Evolutionary conservation across 2,888 invertebrate species (phyloP).

Genomic region (Iphiclides podalirius): DNA sequence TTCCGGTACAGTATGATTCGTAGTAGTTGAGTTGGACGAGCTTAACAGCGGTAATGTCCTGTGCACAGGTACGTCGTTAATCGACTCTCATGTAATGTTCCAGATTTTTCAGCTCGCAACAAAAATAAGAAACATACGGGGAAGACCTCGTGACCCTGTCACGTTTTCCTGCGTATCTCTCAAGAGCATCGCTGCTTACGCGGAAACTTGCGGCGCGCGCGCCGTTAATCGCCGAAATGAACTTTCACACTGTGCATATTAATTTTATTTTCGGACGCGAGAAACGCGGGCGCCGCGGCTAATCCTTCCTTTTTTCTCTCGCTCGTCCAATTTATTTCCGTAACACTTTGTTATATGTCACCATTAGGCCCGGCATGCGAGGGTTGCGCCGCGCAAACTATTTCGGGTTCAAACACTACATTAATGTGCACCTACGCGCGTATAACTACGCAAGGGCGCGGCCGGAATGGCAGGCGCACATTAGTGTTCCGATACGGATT

Average conservation of each 20-base stretch:
- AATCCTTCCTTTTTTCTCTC: slow-evolving; percentile 58
- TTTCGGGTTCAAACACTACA: slow-evolving; percentile 39
- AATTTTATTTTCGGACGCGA: slow-evolving; percentile 67
- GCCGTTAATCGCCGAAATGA: slow-evolving; percentile 61
- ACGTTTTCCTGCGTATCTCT: slow-evolving; percentile 48
- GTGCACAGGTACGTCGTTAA: no score
- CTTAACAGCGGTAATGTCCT: no score
- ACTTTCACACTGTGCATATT: slow-evolving; percentile 71
- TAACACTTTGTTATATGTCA: slow-evolving; percentile 63
- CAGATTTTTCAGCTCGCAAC: no score
- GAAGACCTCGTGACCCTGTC: slow-evolving; percentile 23
- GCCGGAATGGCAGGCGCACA: slow-evolving; percentile 7
- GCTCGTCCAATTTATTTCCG: slow-evolving; percentile 57
- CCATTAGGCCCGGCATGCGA: slow-evolving; percentile 59
- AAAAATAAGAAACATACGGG: slow-evolving; percentile 18
- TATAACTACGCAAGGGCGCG: slow-evolving; percentile 11
- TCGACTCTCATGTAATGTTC: no score
- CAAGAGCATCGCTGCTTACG: slow-evolving; percentile 47
- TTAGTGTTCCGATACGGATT: neutral
- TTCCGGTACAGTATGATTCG: no score
- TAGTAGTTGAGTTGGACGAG: no score
- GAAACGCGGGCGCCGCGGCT: slow-evolving; percentile 62
- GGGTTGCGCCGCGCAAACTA: slow-evolving; percentile 44
- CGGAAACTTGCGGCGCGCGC: slow-evolving; percentile 47
- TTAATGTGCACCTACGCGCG: slow-evolving; percentile 23